These are phyloP conservation scores for Tinamus guttatus DNA, from an alignment of 2,113 vertebrate genomes.

Conservation along the genomic window DNA sequence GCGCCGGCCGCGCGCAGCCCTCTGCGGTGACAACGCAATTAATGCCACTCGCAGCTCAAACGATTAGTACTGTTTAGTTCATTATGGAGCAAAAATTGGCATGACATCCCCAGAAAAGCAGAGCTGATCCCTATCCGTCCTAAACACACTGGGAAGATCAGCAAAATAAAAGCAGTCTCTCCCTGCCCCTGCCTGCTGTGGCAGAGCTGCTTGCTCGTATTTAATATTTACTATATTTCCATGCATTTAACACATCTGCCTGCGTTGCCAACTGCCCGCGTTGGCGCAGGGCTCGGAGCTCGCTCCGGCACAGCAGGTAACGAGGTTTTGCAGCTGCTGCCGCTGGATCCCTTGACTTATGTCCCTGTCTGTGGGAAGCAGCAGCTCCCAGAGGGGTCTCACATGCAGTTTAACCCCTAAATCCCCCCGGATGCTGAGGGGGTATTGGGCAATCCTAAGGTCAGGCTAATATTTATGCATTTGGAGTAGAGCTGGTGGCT, in stretches of 20 bases:
- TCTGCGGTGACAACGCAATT: too few relatives aligned
- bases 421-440: too few relatives aligned
- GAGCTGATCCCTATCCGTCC: background rate
- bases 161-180: background rate
- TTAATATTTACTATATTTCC: fast-evolving
- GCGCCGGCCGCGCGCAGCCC: background rate
- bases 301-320: background rate
- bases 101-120: background rate
- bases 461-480: background rate
- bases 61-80: fast-evolving
- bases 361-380: background rate
- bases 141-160: background rate
- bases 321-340: background rate
- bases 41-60: background rate
- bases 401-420: background rate
- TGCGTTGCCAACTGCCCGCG: background rate
- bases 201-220: fast-evolving
- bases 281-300: background rate
- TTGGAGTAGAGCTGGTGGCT: background rate
- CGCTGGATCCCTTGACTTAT: fast-evolving
- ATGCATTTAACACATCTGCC: background rate
- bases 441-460: background rate
- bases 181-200: background rate
- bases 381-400: too few relatives aligned
- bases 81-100: background rate